A percentile compares a stretch with the other conserved stretches of the same genome.
These are phyloP conservation scores for Lophochroa leadbeateri DNA, from an alignment of 2,113 vertebrate genomes.

Conservation along the genomic window DNA sequence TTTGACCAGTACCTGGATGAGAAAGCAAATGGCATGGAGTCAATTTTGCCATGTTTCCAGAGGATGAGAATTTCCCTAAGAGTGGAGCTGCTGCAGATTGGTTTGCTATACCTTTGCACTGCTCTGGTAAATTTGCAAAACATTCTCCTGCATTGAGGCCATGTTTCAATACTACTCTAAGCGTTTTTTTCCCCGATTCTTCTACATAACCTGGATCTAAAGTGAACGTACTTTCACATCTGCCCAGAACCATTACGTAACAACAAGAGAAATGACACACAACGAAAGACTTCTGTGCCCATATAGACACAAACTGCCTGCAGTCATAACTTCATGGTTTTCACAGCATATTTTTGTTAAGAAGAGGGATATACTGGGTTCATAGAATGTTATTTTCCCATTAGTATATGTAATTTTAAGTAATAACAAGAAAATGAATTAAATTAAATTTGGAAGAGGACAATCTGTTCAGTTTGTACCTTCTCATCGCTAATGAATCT, in stretches of 20 bases:
- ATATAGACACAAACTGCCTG: not conserved
- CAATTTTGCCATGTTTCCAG: not conserved
- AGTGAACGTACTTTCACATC: not conserved
- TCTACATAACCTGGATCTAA: not conserved
- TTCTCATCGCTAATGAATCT: not conserved
- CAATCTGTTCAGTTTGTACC: not conserved
- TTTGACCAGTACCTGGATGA: not conserved
- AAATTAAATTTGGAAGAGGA: not conserved
- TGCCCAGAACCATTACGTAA: not conserved
- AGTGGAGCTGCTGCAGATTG: not conserved
- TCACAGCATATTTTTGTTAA: not conserved
- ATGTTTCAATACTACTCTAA: not conserved
- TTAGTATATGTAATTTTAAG: not conserved
- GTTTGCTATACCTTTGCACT: not conserved
- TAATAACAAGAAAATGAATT: not conserved
- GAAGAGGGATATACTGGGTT: not conserved
- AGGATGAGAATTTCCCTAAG: not conserved
- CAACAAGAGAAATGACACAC: not conserved
- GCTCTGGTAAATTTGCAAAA: not conserved
- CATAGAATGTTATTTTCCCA: not conserved
- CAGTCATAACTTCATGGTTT: not conserved
- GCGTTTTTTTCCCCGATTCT: not conserved
- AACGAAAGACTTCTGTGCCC: not conserved
- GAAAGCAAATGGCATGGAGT: not conserved
- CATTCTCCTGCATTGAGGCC: not conserved